phyloP scores from a whole-genome alignment of 2,888 invertebrate genomes.

The Philopedon plagiatum region DNA sequence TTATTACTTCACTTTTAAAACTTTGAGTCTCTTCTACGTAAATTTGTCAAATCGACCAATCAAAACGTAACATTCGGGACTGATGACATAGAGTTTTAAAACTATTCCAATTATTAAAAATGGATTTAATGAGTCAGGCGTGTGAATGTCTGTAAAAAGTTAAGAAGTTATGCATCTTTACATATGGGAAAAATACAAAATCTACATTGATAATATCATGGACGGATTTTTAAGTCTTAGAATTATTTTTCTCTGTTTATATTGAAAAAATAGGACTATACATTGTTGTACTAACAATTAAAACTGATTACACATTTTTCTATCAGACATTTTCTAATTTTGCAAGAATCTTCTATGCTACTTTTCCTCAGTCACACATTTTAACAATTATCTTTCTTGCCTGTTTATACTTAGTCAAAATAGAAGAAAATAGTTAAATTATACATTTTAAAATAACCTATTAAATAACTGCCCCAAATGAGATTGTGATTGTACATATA shows the following conservation, averaged over 20 bases:
- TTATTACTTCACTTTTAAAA: too few species aligned
- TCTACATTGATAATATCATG: conserved; percentile 26
- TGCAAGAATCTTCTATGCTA: not conserved
- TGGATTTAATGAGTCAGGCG: too few species aligned
- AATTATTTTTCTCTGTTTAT: conserved; percentile 21
- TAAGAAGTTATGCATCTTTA: conserved; percentile 18
- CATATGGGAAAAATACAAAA: conserved; percentile 26
- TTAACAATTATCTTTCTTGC: not conserved
- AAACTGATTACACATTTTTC: conserved; percentile 5
- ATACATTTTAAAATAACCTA: not conserved
- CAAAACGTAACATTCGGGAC: too few species aligned
- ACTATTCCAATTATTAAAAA: too few species aligned
- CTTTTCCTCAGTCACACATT: not conserved
- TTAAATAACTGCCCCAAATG: not conserved
- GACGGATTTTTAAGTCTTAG: conserved; percentile 43
- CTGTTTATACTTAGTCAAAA: conserved; percentile 15
- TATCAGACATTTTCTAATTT: not conserved
- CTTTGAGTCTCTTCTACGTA: too few species aligned
- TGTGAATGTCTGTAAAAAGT: not conserved
- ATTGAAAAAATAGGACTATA: conserved; percentile 30
- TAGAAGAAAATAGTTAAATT: conserved; percentile 17
- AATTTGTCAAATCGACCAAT: too few species aligned
- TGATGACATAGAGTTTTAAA: too few species aligned
- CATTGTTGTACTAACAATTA: conserved; percentile 9
- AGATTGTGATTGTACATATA: not conserved